phyloP scores from a whole-genome alignment of 1,140 invertebrate species.

The Pantala flavescens region DNA sequence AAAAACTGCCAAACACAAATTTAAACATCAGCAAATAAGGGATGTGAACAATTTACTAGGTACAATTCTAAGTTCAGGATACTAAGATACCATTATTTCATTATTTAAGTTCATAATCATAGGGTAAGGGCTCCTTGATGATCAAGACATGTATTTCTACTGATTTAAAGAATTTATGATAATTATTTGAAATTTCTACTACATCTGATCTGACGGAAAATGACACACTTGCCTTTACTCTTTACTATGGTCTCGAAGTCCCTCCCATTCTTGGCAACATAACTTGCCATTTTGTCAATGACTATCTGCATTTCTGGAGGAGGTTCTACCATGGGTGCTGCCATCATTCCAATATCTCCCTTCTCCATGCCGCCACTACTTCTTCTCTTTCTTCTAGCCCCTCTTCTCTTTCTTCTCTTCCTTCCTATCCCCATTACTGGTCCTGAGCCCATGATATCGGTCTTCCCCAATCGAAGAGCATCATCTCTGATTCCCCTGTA shows the following conservation, averaged over 20 bases:
- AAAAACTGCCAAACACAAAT: no score
- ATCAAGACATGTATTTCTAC: no score
- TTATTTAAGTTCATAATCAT: no score
- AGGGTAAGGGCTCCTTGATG: no score
- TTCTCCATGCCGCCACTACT: not conserved
- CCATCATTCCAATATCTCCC: not conserved
- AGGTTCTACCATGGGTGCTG: conserved; percentile 32
- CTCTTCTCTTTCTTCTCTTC: not conserved
- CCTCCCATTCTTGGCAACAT: conserved; percentile 86
- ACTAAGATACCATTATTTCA: no score
- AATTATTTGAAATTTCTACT: no score
- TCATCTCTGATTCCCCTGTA: no score
- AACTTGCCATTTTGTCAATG: conserved; percentile 91
- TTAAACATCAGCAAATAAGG: no score
- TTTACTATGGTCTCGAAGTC: conserved; percentile 84
- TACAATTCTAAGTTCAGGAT: no score
- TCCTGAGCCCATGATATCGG: not conserved
- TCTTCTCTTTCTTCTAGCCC: conserved; percentile 15
- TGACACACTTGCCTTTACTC: conserved; percentile 59
- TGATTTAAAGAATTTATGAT: no score
- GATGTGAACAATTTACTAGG: no score
- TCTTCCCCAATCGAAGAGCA: not conserved
- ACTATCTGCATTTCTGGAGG: conserved; percentile 72
- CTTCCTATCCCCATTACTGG: not conserved
- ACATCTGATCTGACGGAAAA: no score